Conservation (phyloP, 2,797 vertebrate species). For the Lagorchestes hirsutus region DNA sequence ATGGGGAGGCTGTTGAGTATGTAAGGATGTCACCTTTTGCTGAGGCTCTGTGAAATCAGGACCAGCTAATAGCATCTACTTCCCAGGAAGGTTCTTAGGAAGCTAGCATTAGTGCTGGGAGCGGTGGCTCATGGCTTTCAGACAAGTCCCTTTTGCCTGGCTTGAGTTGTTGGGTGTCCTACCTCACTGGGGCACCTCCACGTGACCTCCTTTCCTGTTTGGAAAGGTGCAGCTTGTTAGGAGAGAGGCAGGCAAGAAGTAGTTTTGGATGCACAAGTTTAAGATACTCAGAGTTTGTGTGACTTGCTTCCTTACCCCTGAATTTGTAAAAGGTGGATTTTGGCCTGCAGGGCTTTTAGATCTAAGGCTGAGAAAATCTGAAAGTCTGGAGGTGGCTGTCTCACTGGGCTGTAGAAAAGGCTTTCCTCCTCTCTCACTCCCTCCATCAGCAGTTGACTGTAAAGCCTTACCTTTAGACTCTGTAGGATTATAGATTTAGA, state of each 20-base stretch:
- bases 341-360: background rate
- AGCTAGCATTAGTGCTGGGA: background rate
- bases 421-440: background rate
- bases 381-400: background rate
- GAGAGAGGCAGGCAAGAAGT: background rate
- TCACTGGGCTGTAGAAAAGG: background rate
- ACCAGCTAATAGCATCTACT: background rate
- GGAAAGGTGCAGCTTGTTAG: background rate
- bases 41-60: too few relatives aligned
- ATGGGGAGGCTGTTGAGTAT: background rate
- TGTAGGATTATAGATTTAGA: background rate
- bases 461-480: background rate
- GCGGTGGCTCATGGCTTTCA: background rate
- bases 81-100: background rate
- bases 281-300: background rate
- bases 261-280: background rate
- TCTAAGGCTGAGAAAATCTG: background rate
- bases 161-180: background rate
- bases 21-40: too few relatives aligned
- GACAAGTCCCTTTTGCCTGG: too few relatives aligned
- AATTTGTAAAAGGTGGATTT: background rate
- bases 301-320: background rate
- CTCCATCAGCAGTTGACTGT: background rate
- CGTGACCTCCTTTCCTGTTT: background rate
- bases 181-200: rapidly evolving